Evolutionary conservation across 2,888 invertebrate genomes (phyloP).

Genomic region (Trissolcus brochymenae): DNA sequence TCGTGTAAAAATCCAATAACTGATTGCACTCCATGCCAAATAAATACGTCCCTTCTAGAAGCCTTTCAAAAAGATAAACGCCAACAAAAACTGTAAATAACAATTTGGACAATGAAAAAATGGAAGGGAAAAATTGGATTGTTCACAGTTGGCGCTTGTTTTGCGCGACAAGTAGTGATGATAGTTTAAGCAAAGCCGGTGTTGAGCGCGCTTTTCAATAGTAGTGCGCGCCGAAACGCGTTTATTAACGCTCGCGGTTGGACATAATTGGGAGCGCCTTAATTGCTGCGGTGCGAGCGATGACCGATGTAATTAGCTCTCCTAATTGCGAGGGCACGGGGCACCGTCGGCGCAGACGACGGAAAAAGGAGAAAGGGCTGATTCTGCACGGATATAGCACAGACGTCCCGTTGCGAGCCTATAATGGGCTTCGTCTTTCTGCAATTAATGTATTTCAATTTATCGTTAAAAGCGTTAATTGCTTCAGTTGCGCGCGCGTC

Average conservation of each 20-base stretch:
- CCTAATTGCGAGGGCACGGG: slow-evolving; percentile 64
- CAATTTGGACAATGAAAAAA: background rate
- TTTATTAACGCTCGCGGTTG: slow-evolving; percentile 55
- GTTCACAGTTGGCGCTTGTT: background rate
- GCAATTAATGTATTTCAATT: slow-evolving; percentile 63
- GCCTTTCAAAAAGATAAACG: background rate
- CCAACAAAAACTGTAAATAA: background rate
- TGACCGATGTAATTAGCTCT: slow-evolving; percentile 71
- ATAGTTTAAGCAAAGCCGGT: slow-evolving; percentile 3
- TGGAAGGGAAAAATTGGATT: background rate
- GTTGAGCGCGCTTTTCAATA: slow-evolving; percentile 32
- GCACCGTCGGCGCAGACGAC: slow-evolving; percentile 40
- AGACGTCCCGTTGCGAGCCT: slow-evolving; percentile 56
- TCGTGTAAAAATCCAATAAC: no score
- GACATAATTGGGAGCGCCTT: slow-evolving; percentile 73
- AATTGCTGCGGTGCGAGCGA: slow-evolving; percentile 73
- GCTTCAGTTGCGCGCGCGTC: slow-evolving; percentile 44
- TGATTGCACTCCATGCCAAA: no score
- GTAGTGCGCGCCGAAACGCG: slow-evolving; percentile 43
- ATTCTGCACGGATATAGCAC: slow-evolving; percentile 50
- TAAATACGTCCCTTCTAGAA: background rate
- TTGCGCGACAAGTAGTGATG: slow-evolving; percentile 30
- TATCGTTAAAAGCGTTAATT: slow-evolving; percentile 61
- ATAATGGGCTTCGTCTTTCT: slow-evolving; percentile 60
- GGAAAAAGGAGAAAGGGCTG: slow-evolving; percentile 51